phyloP scores from a whole-genome alignment of 2,113 vertebrate genomes.

The Xenopus laevis region DNA sequence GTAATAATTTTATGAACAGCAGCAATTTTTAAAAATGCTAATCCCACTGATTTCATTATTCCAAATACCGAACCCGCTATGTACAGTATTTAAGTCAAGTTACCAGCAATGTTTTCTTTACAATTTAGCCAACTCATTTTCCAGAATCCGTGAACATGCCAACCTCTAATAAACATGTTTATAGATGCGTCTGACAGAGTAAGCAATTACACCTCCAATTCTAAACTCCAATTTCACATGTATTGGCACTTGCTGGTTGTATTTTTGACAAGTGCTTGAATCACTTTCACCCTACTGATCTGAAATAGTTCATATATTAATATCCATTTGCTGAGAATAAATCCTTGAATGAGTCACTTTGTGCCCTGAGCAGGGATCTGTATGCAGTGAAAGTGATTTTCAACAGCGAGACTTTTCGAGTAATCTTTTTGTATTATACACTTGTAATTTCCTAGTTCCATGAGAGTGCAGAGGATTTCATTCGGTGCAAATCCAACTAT shows the following conservation, averaged over 20 bases:
- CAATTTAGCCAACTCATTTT: too few relatives aligned
- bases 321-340: constrained; percentile 2
- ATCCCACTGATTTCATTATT: too few relatives aligned
- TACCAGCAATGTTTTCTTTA: too few relatives aligned
- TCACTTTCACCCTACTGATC: constrained; percentile 17
- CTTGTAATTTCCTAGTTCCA: constrained; percentile 13
- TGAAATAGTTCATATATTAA: constrained; percentile 8
- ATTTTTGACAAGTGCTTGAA: background rate
- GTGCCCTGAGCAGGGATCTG: background rate
- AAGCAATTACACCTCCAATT: constrained; percentile 8
- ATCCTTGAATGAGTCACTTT: constrained; percentile 3
- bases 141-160: too few relatives aligned
- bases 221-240: background rate
- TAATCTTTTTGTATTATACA: background rate
- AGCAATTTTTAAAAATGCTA: too few relatives aligned
- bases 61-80: too few relatives aligned
- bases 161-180: too few relatives aligned
- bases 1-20: too few relatives aligned
- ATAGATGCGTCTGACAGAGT: background rate
- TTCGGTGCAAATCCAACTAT: too few relatives aligned
- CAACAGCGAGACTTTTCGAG: constrained; percentile 7
- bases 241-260: constrained; percentile 2
- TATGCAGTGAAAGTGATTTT: background rate
- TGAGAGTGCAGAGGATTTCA: background rate
- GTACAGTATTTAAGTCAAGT: too few relatives aligned